These are phyloP conservation scores for Falco punctatus DNA, from an alignment of 2,113 vertebrate species.

Conservation along the genomic window DNA sequence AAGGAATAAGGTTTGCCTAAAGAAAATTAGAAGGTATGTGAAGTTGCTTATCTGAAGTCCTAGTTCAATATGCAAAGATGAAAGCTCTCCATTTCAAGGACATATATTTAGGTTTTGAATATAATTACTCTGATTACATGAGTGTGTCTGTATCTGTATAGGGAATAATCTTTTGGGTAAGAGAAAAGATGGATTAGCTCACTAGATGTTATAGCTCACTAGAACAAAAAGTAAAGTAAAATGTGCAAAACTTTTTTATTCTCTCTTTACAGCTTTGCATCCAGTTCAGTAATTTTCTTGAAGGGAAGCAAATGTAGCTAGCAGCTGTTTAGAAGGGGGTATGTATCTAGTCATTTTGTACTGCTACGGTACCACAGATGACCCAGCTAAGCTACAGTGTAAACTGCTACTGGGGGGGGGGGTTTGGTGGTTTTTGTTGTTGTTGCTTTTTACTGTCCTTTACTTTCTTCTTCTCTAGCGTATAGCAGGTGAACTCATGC, in stretches of 20 bases:
- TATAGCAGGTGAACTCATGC: background rate
- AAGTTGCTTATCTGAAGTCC: background rate
- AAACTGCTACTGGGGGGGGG: accelerated
- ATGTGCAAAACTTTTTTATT: background rate
- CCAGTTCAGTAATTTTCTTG: background rate
- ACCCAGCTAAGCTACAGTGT: background rate
- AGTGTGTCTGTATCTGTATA: background rate
- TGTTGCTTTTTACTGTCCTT: background rate
- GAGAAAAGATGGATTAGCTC: background rate
- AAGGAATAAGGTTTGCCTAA: background rate
- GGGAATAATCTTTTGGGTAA: background rate
- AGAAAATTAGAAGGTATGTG: background rate
- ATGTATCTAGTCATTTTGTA: background rate
- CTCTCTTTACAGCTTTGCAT: background rate
- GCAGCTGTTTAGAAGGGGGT: background rate
- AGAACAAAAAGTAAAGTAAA: background rate
- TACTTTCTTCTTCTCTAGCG: background rate
- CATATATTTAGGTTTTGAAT: background rate
- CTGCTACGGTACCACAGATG: background rate
- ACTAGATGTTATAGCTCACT: background rate
- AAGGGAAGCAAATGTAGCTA: background rate
- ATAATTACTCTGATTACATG: background rate
- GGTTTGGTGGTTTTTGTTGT: background rate
- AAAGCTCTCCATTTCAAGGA: constrained; percentile 13
- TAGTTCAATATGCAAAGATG: constrained; percentile 8